phyloP scores from a whole-genome alignment of 2,888 invertebrate genomes.

The Vesta saturnalis region DNA sequence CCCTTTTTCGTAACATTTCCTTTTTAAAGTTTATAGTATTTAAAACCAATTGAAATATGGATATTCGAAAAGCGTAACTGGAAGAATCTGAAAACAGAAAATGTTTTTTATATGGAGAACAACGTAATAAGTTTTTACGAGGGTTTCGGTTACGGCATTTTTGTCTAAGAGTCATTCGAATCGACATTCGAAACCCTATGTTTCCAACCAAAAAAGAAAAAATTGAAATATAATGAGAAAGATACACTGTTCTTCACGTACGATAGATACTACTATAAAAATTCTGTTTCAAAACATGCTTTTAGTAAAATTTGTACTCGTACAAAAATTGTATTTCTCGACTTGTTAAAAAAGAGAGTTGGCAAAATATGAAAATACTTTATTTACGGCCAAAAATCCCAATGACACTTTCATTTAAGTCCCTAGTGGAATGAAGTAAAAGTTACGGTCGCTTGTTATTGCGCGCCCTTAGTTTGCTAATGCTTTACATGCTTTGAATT shows the following conservation, averaged over 20 bases:
- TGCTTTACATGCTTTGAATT: constrained; percentile 1
- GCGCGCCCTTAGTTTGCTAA: background rate
- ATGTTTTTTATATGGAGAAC: background rate
- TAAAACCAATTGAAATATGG: background rate
- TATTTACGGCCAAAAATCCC: background rate
- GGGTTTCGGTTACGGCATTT: background rate
- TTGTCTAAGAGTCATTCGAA: background rate
- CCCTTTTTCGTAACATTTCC: too few relatives aligned
- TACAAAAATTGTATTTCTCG: background rate
- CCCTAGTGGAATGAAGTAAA: constrained; percentile 16
- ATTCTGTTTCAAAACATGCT: too few relatives aligned
- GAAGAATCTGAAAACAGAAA: background rate
- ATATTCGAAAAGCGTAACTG: background rate
- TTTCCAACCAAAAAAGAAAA: background rate
- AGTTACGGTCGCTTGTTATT: constrained; percentile 14
- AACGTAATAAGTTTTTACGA: background rate
- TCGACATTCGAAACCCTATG: too few relatives aligned
- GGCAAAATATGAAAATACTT: background rate
- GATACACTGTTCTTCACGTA: background rate
- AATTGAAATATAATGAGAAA: background rate
- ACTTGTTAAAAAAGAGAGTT: too few relatives aligned
- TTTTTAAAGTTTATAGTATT: too few relatives aligned
- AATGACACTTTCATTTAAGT: background rate
- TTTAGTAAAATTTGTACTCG: background rate
- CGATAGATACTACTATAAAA: background rate